A percentile compares a stretch with the other conserved stretches of the same genome.
phyloP scores from a whole-genome alignment of 2,888 invertebrate genomes.

The Caenorhabditis wallacei region DNA sequence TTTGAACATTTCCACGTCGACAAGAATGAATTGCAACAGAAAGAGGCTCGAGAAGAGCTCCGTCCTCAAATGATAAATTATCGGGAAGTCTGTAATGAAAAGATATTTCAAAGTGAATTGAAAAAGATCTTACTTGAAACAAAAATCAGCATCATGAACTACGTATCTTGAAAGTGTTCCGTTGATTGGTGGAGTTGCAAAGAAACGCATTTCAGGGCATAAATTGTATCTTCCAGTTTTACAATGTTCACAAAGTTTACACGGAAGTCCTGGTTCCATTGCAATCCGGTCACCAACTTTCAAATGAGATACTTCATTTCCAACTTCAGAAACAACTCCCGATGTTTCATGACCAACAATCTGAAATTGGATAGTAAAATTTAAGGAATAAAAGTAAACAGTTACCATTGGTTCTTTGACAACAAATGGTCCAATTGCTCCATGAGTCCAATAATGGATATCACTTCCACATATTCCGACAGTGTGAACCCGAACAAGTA shows the following conservation, averaged over 20 bases:
- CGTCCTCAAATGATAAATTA: slow-evolving; percentile 93
- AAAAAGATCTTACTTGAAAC: slow-evolving; percentile 84
- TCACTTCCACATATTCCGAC: slow-evolving; percentile 98
- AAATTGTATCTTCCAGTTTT: slow-evolving; percentile 93
- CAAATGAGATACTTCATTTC: slow-evolving; percentile 85
- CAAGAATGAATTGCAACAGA: slow-evolving; percentile 96
- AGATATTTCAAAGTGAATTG: slow-evolving; percentile 10
- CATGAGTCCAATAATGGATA: slow-evolving; percentile 93
- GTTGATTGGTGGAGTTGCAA: slow-evolving; percentile 95
- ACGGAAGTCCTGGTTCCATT: slow-evolving; percentile 89
- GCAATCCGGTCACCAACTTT: slow-evolving; percentile 75
- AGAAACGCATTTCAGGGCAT: slow-evolving; percentile 92
- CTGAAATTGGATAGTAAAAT: slow-evolving; percentile 86
- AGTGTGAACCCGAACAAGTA: slow-evolving; percentile 87
- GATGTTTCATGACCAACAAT: slow-evolving; percentile 94
- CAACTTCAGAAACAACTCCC: slow-evolving; percentile 87
- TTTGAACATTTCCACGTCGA: slow-evolving; percentile 88
- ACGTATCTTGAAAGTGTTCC: slow-evolving; percentile 93
- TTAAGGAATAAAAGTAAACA: background rate
- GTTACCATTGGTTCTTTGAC: slow-evolving; percentile 85
- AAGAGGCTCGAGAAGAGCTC: slow-evolving; percentile 94
- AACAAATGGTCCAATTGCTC: slow-evolving; percentile 92
- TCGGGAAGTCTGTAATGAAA: slow-evolving; percentile 89
- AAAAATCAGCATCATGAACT: slow-evolving; percentile 88
- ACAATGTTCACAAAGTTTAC: slow-evolving; percentile 91